Conservation (phyloP, 2,888 invertebrate genomes). For the Mechanitis mazaeus region DNA sequence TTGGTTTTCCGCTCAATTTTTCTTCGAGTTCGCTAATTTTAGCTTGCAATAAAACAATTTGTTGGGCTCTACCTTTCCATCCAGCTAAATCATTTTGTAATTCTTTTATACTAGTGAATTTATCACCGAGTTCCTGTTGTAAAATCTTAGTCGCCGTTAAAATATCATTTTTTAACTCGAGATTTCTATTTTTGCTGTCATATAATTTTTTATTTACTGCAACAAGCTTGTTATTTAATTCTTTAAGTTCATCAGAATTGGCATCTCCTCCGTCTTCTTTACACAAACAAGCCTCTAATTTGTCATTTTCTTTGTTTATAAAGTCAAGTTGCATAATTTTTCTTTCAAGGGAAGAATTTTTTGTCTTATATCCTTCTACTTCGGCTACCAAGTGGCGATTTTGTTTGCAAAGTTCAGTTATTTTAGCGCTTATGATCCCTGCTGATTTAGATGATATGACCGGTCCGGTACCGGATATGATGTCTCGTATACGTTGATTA, state of each 20-base stretch:
- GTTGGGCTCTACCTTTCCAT: conserved; percentile 88
- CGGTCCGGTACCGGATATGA: conserved; percentile 65
- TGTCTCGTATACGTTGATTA: conserved; percentile 69
- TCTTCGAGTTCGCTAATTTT: conserved; percentile 81
- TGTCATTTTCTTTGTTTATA: conserved; percentile 54
- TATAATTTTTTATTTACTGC: conserved; percentile 79
- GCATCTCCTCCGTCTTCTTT: conserved; percentile 65
- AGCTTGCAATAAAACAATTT: conserved; percentile 81
- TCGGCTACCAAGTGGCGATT: conserved; percentile 80
- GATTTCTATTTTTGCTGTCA: conserved; percentile 82
- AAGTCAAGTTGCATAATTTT: conserved; percentile 66
- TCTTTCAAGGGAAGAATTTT: conserved; percentile 73
- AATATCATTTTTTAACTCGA: conserved; percentile 82
- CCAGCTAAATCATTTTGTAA: conserved; percentile 76
- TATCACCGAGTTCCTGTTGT: conserved; percentile 85
- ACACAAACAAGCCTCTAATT: conserved; percentile 53
- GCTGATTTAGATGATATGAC: conserved; percentile 70
- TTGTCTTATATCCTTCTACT: conserved; percentile 77
- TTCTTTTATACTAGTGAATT: conserved; percentile 78
- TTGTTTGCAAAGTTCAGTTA: conserved; percentile 81
- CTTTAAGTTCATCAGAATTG: conserved; percentile 73
- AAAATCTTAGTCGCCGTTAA: conserved; percentile 84
- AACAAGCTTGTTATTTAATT: conserved; percentile 78
- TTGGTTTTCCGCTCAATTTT: conserved; percentile 71
- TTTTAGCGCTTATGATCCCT: conserved; percentile 78